Percentiles rank a stretch among this genome's conserved stretches.
These are phyloP conservation scores for Pseudoatta argentina DNA, from an alignment of 1,140 invertebrate species.

Conservation along the genomic window DNA sequence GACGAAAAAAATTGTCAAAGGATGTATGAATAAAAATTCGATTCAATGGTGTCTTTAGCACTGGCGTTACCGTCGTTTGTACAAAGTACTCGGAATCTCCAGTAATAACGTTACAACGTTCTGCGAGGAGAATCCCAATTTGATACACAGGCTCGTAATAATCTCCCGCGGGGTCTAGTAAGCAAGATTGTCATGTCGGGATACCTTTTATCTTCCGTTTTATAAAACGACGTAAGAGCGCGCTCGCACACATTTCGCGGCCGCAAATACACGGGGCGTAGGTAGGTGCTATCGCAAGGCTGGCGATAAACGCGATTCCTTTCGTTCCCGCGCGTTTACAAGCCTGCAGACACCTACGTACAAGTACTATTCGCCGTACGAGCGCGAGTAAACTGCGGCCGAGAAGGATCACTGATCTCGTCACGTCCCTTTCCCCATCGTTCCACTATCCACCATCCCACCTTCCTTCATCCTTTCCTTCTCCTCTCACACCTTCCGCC, in stretches of 20 bases:
- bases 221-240: constrained; percentile 46
- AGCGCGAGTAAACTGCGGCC: constrained; percentile 69
- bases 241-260: constrained; percentile 17
- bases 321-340: constrained; percentile 72
- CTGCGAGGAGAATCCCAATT: constrained; percentile 43
- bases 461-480: neutral
- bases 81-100: neutral
- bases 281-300: constrained; percentile 45
- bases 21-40: constrained; percentile 8
- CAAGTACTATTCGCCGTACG: constrained; percentile 23
- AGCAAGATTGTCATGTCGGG: constrained; percentile 52
- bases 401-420: constrained; percentile 70
- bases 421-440: constrained; percentile 59
- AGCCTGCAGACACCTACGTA: constrained; percentile 36
- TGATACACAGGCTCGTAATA: constrained; percentile 57
- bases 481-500: constrained; percentile 19
- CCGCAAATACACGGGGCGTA: constrained; percentile 1
- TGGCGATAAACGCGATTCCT: constrained; percentile 64
- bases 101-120: constrained; percentile 45
- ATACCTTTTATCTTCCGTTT: constrained; percentile 51
- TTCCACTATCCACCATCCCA: neutral
- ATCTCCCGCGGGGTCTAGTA: constrained; percentile 47
- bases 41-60: constrained; percentile 18
- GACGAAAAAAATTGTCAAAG: neutral
- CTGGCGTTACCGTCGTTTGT: constrained; percentile 9